Percentiles rank a stretch among this genome's conserved stretches.
Conservation (phyloP, 2,888 invertebrate species). For the Polydrusus cervinus region DNA sequence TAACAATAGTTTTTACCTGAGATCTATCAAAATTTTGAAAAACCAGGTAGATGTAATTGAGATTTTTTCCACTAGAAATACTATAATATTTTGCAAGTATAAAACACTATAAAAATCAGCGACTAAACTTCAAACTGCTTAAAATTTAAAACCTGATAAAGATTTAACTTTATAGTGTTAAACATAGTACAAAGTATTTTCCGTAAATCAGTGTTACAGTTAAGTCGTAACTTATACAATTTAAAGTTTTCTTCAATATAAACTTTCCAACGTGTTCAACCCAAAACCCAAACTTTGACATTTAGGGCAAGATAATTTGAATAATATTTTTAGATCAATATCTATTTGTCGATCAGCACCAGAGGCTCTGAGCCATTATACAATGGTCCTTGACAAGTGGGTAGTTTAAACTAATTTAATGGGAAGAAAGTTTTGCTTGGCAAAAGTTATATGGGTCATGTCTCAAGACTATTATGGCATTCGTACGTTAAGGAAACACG, state of each 20-base stretch:
- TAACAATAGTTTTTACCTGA: too few species aligned
- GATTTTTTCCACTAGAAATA: too few species aligned
- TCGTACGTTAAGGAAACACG: too few species aligned
- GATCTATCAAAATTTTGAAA: too few species aligned
- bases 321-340: conserved; percentile 5
- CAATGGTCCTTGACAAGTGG: neutral
- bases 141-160: neutral
- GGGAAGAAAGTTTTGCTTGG: neutral
- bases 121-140: too few species aligned
- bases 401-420: neutral
- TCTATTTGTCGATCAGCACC: neutral
- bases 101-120: too few species aligned
- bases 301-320: neutral
- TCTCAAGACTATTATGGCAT: too few species aligned
- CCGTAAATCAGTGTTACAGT: neutral
- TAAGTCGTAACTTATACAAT: neutral
- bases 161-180: too few species aligned
- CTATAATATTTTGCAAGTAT: too few species aligned
- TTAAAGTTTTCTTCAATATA: neutral
- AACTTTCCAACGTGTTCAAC: neutral
- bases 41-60: too few species aligned
- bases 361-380: neutral
- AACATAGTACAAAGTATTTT: too few species aligned
- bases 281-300: conserved; percentile 9
- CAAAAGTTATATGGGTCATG: neutral